Evolutionary conservation across 2,113 vertebrate genomes (phyloP).

Genomic region (Neoarius graeffei): DNA sequence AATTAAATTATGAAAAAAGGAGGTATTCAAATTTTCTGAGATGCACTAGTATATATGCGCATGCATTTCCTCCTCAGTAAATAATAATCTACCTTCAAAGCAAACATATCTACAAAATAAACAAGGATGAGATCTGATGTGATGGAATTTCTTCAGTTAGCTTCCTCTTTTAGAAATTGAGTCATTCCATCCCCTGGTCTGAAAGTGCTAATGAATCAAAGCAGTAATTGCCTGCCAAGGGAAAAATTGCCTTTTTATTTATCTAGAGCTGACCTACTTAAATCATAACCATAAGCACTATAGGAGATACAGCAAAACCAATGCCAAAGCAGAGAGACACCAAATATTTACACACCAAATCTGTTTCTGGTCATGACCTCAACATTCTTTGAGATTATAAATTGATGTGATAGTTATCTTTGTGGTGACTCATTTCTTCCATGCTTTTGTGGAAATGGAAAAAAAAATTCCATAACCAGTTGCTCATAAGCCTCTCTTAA

Average conservation of each 20-base stretch:
- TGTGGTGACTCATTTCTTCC: conserved; percentile 72
- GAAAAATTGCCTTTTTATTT: neutral
- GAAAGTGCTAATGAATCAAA: conserved; percentile 8
- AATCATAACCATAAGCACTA: conserved; percentile 18
- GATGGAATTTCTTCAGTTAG: conserved; percentile 61
- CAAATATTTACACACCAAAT: conserved; percentile 31
- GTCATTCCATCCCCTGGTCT: neutral
- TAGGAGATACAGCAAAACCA: conserved; percentile 12
- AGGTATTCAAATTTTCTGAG: too few relatives aligned
- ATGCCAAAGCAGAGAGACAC: neutral
- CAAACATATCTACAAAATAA: conserved; percentile 42
- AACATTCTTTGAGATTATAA: conserved; percentile 66
- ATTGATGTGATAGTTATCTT: conserved; percentile 67
- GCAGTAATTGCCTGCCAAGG: neutral
- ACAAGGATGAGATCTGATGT: conserved; percentile 59
- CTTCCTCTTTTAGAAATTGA: neutral
- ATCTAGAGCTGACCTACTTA: conserved; percentile 3
- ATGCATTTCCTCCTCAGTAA: conserved; percentile 3
- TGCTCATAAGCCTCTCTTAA: conserved; percentile 63
- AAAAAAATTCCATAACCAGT: conserved; percentile 67
- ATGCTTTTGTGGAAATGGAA: conserved; percentile 70
- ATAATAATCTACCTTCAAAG: conserved; percentile 38
- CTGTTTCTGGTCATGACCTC: conserved; percentile 45
- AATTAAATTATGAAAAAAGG: too few relatives aligned
- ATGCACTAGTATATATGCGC: too few relatives aligned